Conservation (phyloP, 1,140 invertebrate genomes). For the Nephila pilipes region DNA sequence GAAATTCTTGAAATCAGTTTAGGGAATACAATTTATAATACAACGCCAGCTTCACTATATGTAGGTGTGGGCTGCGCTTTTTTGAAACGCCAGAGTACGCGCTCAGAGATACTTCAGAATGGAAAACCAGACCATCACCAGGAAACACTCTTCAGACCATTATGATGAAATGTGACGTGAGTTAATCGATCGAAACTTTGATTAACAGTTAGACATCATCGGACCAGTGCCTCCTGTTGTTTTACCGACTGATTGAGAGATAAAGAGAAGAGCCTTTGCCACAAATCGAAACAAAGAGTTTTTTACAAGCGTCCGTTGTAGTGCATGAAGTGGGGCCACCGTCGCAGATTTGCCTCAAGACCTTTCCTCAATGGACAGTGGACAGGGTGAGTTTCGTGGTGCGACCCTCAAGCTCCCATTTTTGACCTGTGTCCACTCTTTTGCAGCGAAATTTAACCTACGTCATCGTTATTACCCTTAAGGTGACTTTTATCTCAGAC, state of each 20-base stretch:
- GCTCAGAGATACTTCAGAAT: background rate
- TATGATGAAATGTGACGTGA: slow-evolving; percentile 49
- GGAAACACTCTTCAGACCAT: too few relatives aligned
- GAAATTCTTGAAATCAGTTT: too few relatives aligned
- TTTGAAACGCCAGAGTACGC: background rate
- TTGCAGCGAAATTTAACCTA: slow-evolving; percentile 10
- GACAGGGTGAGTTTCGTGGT: slow-evolving; percentile 16
- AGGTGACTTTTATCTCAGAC: background rate
- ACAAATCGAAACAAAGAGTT: slow-evolving; percentile 61
- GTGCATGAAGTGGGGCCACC: background rate
- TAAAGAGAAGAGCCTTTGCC: slow-evolving; percentile 36
- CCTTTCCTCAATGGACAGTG: background rate
- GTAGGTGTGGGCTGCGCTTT: background rate
- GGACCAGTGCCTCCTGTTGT: slow-evolving; percentile 46
- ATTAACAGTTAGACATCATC: slow-evolving; percentile 57
- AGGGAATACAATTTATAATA: too few relatives aligned
- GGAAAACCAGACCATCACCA: background rate
- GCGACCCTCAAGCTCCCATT: slow-evolving; percentile 1
- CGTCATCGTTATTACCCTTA: slow-evolving; percentile 43
- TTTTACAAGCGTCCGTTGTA: slow-evolving; percentile 37
- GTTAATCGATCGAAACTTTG: background rate
- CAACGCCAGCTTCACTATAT: too few relatives aligned
- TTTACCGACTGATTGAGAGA: slow-evolving; percentile 31
- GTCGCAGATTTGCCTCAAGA: slow-evolving; percentile 58
- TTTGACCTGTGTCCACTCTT: slow-evolving; percentile 39